Evolutionary conservation across 2,888 invertebrate genomes (phyloP).

Genomic region (Argyresthia goedartella): DNA sequence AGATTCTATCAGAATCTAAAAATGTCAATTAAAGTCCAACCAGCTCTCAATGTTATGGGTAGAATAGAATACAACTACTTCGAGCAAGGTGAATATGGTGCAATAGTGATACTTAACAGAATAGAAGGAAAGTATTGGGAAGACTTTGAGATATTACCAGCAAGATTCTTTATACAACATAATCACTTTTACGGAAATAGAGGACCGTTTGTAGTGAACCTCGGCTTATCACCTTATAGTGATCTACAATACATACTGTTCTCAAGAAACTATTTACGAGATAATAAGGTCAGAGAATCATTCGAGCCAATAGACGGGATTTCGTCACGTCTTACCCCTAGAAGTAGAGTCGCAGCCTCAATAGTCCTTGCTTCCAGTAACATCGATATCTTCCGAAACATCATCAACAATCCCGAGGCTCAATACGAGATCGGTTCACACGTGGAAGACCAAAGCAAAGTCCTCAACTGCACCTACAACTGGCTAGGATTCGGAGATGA

Average conservation of each 20-base stretch:
- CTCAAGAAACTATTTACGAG: conserved; percentile 87
- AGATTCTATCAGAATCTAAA: conserved; percentile 82
- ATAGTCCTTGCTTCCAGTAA: conserved; percentile 94
- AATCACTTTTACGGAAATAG: conserved; percentile 92
- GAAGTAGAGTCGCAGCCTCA: conserved; percentile 93
- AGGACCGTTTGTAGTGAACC: conserved; percentile 88
- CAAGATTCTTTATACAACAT: conserved; percentile 80
- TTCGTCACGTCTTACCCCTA: conserved; percentile 82
- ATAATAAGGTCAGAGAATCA: conserved; percentile 89
- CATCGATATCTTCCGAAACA: conserved; percentile 89
- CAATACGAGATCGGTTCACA: conserved; percentile 96
- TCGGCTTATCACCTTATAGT: conserved; percentile 91
- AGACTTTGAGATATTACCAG: conserved; percentile 83
- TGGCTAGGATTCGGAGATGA: conserved; percentile 89
- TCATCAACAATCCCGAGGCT: conserved; percentile 91
- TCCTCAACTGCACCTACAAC: conserved; percentile 94
- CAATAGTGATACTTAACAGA: conserved; percentile 86
- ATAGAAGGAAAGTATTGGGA: conserved; percentile 74
- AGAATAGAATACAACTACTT: conserved; percentile 92
- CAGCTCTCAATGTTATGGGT: conserved; percentile 84
- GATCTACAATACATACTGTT: conserved; percentile 85
- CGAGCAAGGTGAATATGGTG: conserved; percentile 83
- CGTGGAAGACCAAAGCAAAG: conserved; percentile 92
- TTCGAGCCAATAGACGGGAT: conserved; percentile 78
- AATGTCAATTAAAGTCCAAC: conserved; percentile 82